phyloP scores from a whole-genome alignment of 2,113 vertebrate species.

The Saccopteryx leptura region DNA sequence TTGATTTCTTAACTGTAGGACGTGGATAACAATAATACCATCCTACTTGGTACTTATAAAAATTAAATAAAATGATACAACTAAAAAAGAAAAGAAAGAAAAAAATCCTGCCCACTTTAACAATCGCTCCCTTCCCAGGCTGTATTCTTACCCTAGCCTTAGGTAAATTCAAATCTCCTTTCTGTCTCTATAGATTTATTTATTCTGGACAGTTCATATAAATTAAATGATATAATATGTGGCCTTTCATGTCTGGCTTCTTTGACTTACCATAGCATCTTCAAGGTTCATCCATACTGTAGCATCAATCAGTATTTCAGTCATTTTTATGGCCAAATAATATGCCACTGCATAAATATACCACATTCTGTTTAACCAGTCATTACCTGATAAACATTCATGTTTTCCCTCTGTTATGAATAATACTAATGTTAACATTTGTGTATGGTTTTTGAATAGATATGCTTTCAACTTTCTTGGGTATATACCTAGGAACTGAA shows the following conservation, averaged over 20 bases:
- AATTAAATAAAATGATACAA: slow-evolving; percentile 4
- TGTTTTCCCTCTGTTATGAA: neutral
- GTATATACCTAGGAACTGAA: neutral
- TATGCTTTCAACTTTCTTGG: slow-evolving; percentile 22
- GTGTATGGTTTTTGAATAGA: neutral
- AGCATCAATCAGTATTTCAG: neutral
- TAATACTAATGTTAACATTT: neutral
- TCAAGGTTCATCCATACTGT: neutral
- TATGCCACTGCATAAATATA: slow-evolving; percentile 8
- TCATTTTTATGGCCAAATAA: slow-evolving; percentile 48
- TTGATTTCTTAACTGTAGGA: slow-evolving; percentile 11
- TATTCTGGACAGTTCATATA: neutral
- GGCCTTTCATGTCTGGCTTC: neutral
- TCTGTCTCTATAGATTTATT: slow-evolving; percentile 25
- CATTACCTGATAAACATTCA: neutral
- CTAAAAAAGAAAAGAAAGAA: slow-evolving; percentile 50
- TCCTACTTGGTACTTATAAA: neutral
- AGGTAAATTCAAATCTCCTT: slow-evolving; percentile 9
- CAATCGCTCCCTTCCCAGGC: neutral
- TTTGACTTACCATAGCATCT: slow-evolving; percentile 6
- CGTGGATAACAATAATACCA: neutral
- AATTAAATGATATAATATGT: neutral
- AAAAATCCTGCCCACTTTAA: neutral
- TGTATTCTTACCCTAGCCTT: neutral
- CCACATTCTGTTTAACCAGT: neutral